Conservation (phyloP, 1,140 invertebrate species). For the Bradynema listronoti region DNA sequence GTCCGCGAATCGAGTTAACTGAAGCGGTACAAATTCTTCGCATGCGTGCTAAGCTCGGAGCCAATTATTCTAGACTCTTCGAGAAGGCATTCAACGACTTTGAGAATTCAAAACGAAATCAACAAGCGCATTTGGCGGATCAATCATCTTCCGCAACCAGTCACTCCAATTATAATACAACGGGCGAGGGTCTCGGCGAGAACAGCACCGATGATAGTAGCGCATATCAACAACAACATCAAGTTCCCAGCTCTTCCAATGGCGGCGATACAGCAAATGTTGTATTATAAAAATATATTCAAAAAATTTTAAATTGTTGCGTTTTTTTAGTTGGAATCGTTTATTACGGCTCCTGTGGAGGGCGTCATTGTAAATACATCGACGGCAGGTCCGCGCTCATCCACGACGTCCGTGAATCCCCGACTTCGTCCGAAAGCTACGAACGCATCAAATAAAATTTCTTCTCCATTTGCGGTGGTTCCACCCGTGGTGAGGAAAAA, state of each 20-base stretch:
- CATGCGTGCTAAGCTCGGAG: conserved; percentile 38
- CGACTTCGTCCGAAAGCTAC: conserved; percentile 51
- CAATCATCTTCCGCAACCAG: not conserved
- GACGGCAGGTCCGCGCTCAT: conserved; percentile 13
- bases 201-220: not conserved
- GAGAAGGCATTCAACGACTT: conserved; percentile 46
- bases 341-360: conserved; percentile 14
- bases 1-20: conserved; percentile 34
- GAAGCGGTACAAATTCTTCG: conserved; percentile 38
- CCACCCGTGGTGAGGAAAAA: too few species aligned
- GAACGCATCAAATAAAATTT: not conserved
- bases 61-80: conserved; percentile 38
- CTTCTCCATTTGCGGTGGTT: conserved; percentile 6
- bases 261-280: not conserved
- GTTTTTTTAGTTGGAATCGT: not conserved
- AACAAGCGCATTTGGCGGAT: not conserved
- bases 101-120: conserved; percentile 28
- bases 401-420: conserved; percentile 56
- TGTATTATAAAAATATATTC: not conserved
- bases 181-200: not conserved
- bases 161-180: not conserved
- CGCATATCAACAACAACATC: not conserved
- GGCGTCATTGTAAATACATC: conserved; percentile 50
- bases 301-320: conserved; percentile 3
- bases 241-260: not conserved